A percentile compares a stretch with the other conserved stretches of the same genome.
Conservation (phyloP, 2,113 vertebrate species). For the Crocuta crocuta region DNA sequence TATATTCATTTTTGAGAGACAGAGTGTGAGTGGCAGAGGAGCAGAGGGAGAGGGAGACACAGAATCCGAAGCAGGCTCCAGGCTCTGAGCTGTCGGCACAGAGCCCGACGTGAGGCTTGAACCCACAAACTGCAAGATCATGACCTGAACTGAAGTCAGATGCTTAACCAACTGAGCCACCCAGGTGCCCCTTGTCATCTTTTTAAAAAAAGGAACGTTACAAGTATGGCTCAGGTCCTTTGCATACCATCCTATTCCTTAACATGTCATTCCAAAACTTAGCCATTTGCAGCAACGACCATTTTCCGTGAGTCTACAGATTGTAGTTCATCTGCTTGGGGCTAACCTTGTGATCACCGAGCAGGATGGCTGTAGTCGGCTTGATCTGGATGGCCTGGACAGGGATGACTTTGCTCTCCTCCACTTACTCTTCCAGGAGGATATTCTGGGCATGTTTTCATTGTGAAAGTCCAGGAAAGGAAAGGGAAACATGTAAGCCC, state of each 20-base stretch:
- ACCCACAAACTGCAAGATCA: too few species aligned
- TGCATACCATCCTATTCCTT: neutral
- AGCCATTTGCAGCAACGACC: neutral
- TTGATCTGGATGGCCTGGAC: neutral
- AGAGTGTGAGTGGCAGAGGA: too few species aligned
- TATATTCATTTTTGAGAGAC: too few species aligned
- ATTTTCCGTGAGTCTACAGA: neutral
- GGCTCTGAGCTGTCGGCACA: too few species aligned
- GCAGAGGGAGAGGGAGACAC: neutral
- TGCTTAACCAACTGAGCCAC: too few species aligned
- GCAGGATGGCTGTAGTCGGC: neutral
- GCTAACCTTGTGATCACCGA: neutral
- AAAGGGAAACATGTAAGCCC: neutral
- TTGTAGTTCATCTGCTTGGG: neutral
- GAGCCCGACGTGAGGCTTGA: too few species aligned
- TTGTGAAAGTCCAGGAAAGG: neutral
- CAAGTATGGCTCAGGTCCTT: neutral
- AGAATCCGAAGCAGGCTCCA: neutral
- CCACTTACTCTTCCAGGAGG: neutral
- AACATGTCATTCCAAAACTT: neutral
- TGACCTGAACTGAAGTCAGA: too few species aligned
- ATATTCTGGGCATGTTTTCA: neutral
- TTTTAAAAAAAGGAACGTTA: neutral
- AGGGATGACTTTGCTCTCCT: neutral
- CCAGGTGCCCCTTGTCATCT: neutral